Evolutionary conservation across 2,888 invertebrate species (phyloP).

Genomic region (Chrysolina americana): DNA sequence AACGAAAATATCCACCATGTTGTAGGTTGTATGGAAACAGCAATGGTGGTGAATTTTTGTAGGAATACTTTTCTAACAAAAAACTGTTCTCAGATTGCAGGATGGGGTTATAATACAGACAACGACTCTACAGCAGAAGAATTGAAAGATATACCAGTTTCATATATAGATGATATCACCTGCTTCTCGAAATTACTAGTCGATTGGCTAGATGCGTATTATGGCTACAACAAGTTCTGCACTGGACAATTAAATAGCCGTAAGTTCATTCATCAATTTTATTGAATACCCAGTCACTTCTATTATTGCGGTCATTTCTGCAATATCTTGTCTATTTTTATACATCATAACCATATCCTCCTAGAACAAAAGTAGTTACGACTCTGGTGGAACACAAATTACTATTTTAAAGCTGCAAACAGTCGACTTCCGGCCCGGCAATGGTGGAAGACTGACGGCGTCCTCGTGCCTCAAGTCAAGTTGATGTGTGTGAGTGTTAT

Average conservation of each 20-base stretch:
- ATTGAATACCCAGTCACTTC: no score
- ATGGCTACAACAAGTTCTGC: conserved; percentile 59
- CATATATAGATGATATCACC: conserved; percentile 48
- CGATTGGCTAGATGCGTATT: conserved; percentile 50
- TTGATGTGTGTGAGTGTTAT: no score
- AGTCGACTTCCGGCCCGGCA: no score
- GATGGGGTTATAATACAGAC: conserved; percentile 62
- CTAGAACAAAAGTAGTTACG: no score
- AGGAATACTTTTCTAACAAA: no score
- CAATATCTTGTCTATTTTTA: no score
- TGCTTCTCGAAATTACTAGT: conserved; percentile 52
- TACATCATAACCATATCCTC: no score
- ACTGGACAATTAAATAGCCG: conserved; percentile 57
- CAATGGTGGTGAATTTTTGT: neutral
- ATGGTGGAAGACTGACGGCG: no score
- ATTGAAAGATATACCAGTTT: conserved; percentile 54
- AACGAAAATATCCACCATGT: neutral
- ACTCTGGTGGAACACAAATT: no score
- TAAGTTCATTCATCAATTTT: conserved; percentile 41
- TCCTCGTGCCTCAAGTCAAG: no score
- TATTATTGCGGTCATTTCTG: no score
- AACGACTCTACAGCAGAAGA: conserved; percentile 50
- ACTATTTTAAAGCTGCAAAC: no score
- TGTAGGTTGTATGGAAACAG: neutral
- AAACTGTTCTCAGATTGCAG: conserved; percentile 56